Evolutionary conservation across 1,140 invertebrate species (phyloP), one percentile per base, ranked within the genome.

Genomic region (Drosophila nasuta): DNA sequence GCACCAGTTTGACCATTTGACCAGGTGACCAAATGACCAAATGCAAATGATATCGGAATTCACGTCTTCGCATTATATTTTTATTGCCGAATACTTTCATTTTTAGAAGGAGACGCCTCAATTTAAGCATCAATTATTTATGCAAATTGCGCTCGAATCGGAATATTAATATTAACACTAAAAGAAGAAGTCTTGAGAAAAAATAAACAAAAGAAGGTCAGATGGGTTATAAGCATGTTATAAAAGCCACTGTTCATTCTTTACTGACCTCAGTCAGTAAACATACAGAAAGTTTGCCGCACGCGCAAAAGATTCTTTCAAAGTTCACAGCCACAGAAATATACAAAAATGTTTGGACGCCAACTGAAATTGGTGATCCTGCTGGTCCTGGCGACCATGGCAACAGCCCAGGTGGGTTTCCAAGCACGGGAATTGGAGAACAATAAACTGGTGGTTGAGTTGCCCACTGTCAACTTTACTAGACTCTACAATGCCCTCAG

Each of bases 401-500:
- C 13, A 5, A 6, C 1, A 3, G 62, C 25, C 2, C 60, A 56
- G 13, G 56, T 64, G 38, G 11, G 41, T 5, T 5, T 41, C 8
- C 41, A 67, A 13, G 15, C 59, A 11, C 63, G 49, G 1, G 41
- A 73, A 33, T 5, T 30, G 13, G 49, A 73, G 25, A 15, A n/a
- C 3, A 66, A 67, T 43, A 54, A 46, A 5, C 3, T 63, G 2
- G 43, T 62, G 3, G 13, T 74, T 1, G 75, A 77, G n/a, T 11
- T 74, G 38, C 75, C 75, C 2, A 46, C 33, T 1, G 38, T 77
- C 2, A 77, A 75, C 48, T 62, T 77, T 13, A 77, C 75, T 0
- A 5, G 59, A 3, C 41, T 77, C 3, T 77, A 77, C n/a, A 74
- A 74, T 38, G 70, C 63, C 0, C 52, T 74, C 20, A 73, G 52